Evolutionary conservation across 2,113 vertebrate genomes (phyloP).

Genomic region (Cephalopholis sonnerati): DNA sequence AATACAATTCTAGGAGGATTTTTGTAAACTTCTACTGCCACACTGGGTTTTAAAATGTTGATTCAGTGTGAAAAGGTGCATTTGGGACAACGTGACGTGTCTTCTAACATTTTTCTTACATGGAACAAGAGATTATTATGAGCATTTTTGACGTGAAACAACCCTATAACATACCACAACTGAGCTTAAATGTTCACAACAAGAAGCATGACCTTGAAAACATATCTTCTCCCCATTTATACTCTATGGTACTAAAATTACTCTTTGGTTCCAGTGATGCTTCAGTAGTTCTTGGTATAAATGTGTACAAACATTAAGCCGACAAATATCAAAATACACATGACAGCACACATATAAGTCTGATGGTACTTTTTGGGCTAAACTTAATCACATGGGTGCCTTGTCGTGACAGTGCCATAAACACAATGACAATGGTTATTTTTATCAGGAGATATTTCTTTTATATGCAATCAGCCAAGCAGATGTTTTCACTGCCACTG

Average conservation of each 20-base stretch:
- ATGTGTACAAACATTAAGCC: neutral
- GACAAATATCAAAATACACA: neutral
- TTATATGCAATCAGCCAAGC: conserved; percentile 12
- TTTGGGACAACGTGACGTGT: neutral
- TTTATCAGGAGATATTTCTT: conserved; percentile 14
- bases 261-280: neutral
- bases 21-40: neutral
- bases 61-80: neutral
- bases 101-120: neutral
- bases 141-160: neutral
- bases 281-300: neutral
- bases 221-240: neutral
- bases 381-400: neutral
- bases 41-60: neutral
- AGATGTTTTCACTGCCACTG: conserved; percentile 39
- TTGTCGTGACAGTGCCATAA: neutral
- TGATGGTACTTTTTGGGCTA: neutral
- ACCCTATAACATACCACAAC: neutral
- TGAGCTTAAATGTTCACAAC: neutral
- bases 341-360: neutral
- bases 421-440: neutral
- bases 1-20: neutral
- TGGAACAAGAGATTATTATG: neutral
- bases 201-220: neutral
- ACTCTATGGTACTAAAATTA: neutral